Base-by-base conservation (phyloP, 1,140 invertebrate species). In the Atta cephalotes region DNA sequence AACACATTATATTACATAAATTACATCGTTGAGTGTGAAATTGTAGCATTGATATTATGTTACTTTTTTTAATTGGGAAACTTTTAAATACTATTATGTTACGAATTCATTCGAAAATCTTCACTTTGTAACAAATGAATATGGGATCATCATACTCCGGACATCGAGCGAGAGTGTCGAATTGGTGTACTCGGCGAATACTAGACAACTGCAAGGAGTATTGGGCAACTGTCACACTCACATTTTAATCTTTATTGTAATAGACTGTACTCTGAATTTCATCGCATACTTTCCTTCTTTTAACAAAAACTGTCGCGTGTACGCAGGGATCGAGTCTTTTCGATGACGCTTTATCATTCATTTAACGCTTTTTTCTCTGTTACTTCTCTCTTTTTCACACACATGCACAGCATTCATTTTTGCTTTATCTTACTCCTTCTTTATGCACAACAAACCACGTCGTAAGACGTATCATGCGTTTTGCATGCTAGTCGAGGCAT, bases 201-300 rank as follows among this genome's bases (percentile, higher is more conserved):
- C 39, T 66, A 79, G 68, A 74, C 70, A 76, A 82, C 51, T 65
- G 76, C 25, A 87, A 87, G 63, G 66, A 88, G 80, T 63, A 85
- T 68, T 88, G 76, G 86, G 62, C 84, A 86, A 90, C 72, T 45
- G 78, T 84, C 89, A 91, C 89, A 82, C 60, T 90, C 71, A 88
- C 58, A 79, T 88, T 85, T 91, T 49, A 84, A 84, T 84, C 71
- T 84, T 91, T 90, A 88, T 91, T 91, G 72, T 90, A 88, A 90
- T 85, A 90, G 89, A 91, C 86, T 90, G 87, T 90, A 90, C 85
- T 45, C 10, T 91, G 87, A 82, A 86, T 79, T 66, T 79, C 66
- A 77, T 88, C 81, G 79, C 89, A 70, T 31, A 84, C 72, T 71
- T 56, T 85, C 85, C 70, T 60, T 70, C 79, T 66, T 72, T 86